Evolutionary conservation across 37 sponge, comb jelly and placozoan species (phyloP).

Genomic region (Diacarnus erythraeanus): DNA sequence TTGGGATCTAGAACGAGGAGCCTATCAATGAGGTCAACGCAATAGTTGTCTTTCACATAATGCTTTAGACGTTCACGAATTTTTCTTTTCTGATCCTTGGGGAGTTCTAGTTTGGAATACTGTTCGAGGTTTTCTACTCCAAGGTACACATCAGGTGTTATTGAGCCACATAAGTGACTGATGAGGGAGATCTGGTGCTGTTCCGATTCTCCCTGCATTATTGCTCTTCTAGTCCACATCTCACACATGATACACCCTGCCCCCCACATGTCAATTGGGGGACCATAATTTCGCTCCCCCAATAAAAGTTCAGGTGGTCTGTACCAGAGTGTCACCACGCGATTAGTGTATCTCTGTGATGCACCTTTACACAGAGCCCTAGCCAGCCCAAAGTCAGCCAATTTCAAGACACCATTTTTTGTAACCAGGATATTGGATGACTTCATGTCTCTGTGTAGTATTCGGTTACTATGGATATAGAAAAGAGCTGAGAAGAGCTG

Average conservation of each 20-base stretch:
- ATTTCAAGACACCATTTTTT: conserved; percentile 78
- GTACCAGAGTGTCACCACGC: conserved; percentile 99
- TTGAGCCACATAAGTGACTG: conserved; percentile 92
- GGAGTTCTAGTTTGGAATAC: conserved; percentile 80
- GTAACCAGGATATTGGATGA: conserved; percentile 97
- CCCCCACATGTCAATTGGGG: conserved; percentile 98
- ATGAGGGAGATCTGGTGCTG: conserved; percentile 92
- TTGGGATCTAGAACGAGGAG: conserved; percentile 87
- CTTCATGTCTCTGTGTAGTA: conserved; percentile 98
- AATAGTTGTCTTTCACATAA: conserved; percentile 81
- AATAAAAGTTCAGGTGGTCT: conserved; percentile 95
- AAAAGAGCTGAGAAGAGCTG: conserved; percentile 91
- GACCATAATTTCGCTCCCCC: conserved; percentile 93
- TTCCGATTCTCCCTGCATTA: conserved; percentile 96
- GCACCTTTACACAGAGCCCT: conserved; percentile 62
- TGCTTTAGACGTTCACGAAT: conserved; percentile 85
- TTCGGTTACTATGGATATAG: conserved; percentile 89
- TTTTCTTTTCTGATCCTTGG: conserved; percentile 81
- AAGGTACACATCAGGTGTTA: conserved; percentile 91
- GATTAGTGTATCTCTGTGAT: conserved; percentile 83
- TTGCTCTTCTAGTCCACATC: conserved; percentile 95
- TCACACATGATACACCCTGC: conserved; percentile 99
- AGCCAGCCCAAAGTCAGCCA: conserved; percentile 97
- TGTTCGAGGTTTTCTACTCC: conserved; percentile 85
- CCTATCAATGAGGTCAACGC: conserved; percentile 91